Evolutionary conservation across 2,888 invertebrate species (phyloP).

Genomic region (Dasysyrphus albostriatus): DNA sequence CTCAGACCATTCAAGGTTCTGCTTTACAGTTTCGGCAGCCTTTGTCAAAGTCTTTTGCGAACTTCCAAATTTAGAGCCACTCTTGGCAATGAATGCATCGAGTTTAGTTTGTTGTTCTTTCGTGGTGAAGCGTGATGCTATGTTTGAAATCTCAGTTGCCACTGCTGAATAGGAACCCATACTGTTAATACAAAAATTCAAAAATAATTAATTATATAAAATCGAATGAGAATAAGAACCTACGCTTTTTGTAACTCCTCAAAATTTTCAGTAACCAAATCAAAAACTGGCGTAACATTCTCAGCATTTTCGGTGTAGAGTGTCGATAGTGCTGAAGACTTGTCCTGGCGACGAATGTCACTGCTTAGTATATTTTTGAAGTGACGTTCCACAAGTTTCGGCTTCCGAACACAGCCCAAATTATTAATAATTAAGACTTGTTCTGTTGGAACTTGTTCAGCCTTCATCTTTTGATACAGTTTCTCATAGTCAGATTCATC

Average conservation of each 20-base stretch:
- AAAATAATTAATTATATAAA: background rate
- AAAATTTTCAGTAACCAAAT: constrained; percentile 82
- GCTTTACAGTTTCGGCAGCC: constrained; percentile 79
- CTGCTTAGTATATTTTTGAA: constrained; percentile 84
- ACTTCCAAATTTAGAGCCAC: constrained; percentile 79
- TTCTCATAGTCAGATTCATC: constrained; percentile 47
- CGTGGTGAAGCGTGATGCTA: constrained; percentile 81
- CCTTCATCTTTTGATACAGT: constrained; percentile 76
- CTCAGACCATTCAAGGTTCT: constrained; percentile 81
- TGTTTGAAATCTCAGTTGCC: constrained; percentile 80
- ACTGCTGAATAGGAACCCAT: constrained; percentile 80
- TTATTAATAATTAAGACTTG: constrained; percentile 87
- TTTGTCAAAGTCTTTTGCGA: constrained; percentile 77
- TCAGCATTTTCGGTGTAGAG: constrained; percentile 85
- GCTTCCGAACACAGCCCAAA: constrained; percentile 88
- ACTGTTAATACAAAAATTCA: constrained; percentile 74
- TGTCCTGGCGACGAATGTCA: constrained; percentile 82
- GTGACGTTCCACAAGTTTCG: constrained; percentile 85
- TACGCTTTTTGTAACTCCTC: constrained; percentile 79
- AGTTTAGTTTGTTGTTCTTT: constrained; percentile 78
- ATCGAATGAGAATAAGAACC: constrained; percentile 68
- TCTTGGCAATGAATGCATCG: constrained; percentile 77
- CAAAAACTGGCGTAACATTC: constrained; percentile 85
- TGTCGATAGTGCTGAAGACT: constrained; percentile 81
- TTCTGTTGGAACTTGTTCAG: constrained; percentile 88